Conservation (phyloP, 2,797 vertebrate species). For the Sphenodon punctatus region DNA sequence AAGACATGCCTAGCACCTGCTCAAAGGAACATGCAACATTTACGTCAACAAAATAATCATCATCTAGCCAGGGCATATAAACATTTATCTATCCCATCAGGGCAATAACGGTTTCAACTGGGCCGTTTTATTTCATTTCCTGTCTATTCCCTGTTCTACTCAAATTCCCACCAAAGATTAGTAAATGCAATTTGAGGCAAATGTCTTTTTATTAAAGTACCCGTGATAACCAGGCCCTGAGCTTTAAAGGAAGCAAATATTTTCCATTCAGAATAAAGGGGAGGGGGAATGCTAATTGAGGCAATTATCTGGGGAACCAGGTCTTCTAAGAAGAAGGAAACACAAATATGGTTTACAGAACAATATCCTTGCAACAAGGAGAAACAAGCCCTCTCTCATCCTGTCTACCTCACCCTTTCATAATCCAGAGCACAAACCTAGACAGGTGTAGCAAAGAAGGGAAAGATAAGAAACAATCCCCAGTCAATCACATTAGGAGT, state of each 20-base stretch:
- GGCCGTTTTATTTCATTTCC: conserved; percentile 46
- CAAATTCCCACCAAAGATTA: conserved; percentile 30
- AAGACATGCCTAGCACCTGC: neutral
- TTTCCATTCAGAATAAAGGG: conserved; percentile 13
- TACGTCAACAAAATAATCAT: conserved; percentile 23
- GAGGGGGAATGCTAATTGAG: neutral
- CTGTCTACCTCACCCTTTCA: neutral
- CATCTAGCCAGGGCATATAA: conserved; percentile 30
- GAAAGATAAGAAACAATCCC: neutral
- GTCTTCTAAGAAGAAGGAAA: conserved; percentile 1
- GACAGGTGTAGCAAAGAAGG: neutral
- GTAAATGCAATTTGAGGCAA: conserved; percentile 26
- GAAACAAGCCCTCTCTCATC: neutral
- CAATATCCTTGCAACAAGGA: neutral
- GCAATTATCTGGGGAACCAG: neutral
- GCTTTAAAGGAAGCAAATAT: conserved; percentile 35
- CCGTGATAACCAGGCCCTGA: conserved; percentile 11
- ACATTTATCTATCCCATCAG: conserved; percentile 36
- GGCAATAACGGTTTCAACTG: conserved; percentile 35
- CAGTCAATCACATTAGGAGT: neutral
- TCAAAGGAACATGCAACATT: conserved; percentile 5
- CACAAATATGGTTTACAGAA: neutral
- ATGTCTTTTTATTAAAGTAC: conserved; percentile 35
- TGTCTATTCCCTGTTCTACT: conserved; percentile 33
- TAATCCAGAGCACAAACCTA: accelerated